Evolutionary conservation across 2,888 invertebrate species (phyloP).

Genomic region (Tipula helvola): DNA sequence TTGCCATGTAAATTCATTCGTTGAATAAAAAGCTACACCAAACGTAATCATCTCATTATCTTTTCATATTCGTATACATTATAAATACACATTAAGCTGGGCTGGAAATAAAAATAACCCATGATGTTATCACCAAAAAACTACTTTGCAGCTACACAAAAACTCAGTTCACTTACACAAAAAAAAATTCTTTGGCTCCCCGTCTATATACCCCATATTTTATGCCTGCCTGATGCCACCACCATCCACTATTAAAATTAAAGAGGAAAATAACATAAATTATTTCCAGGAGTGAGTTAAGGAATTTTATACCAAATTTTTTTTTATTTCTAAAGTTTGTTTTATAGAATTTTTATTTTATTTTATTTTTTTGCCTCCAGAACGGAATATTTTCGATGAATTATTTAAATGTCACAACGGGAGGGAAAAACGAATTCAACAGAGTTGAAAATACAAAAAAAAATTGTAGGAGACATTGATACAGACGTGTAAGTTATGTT

Average conservation of each 20-base stretch:
- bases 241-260: background rate
- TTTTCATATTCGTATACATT: background rate
- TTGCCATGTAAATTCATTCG: background rate
- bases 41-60: constrained; percentile 4
- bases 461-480: background rate
- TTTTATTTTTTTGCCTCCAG: background rate
- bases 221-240: background rate
- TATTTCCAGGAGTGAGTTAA: background rate
- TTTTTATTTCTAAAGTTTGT: background rate
- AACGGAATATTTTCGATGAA: constrained; percentile 4
- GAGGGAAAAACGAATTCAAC: constrained; percentile 4
- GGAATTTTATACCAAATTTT: background rate
- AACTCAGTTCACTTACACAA: background rate
- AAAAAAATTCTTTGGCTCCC: background rate
- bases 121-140: background rate
- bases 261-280: background rate
- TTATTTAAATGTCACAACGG: constrained; percentile 4
- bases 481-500: background rate
- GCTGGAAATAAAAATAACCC: background rate
- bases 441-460: background rate
- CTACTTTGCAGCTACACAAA: background rate
- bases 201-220: background rate
- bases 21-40: background rate
- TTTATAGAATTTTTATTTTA: background rate
- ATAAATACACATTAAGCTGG: background rate